Evolutionary conservation across 2,888 invertebrate species (phyloP), one percentile per base, ranked within the genome.

Genomic region (Globia sparganii): DNA sequence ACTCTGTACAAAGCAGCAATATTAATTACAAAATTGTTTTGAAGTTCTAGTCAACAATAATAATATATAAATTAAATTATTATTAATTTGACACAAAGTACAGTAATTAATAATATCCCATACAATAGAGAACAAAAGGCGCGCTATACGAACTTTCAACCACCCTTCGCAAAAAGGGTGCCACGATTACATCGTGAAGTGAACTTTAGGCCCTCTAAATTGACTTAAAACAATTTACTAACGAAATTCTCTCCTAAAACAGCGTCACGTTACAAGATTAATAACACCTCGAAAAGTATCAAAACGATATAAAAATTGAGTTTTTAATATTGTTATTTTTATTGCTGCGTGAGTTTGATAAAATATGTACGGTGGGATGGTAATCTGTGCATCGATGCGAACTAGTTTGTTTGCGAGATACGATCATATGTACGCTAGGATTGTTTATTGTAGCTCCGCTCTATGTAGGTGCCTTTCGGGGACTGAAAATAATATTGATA

Each of bases 371-470:
- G 21, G 9, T 21, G 53, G 40, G 18, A 25, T 40, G 66, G 28
- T 65, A 70, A 72, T 78, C 31, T 70, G 85, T 69, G 49, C 78
- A 75, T 40, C 66, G 77, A 82, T 59, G 75, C 62, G 79, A 64
- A 37, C 40, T 15, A 70, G 46, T 65, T 68, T 58, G 49, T 75
- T 37, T 58, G 28, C 21, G 25, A 21, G 15, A 58, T 69, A 77
- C 40, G 67, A 37, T 65, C 61, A 13, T 31, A 40, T 58, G 49
- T 43, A n/a, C 43, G 28, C 37, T 0, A 8, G 34, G 25, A 75
- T 71, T 85, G 15, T 25, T 81, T 34, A 78, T 2, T 9, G 8
- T 34, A 34, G 13, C 34, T 40, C 6, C 34, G 21, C 3, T 62
- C 2, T 21, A 46, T 6, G 21, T 46, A 46, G 18, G 5, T 46